Conservation (phyloP, 2,113 vertebrate species). For the Todiramphus chloris region DNA sequence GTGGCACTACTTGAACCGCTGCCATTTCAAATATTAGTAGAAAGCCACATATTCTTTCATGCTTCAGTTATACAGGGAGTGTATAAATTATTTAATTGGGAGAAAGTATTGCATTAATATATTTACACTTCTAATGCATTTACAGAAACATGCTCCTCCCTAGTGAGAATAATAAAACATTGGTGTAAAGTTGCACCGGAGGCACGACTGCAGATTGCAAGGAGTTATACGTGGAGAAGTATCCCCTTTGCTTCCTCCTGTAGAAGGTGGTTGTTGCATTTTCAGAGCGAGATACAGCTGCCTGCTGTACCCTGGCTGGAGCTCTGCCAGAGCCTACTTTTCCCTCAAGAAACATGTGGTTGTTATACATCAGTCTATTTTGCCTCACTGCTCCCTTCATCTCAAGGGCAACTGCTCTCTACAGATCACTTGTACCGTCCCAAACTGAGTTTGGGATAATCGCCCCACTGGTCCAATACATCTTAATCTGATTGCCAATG, state of each 20-base stretch:
- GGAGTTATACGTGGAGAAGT: neutral
- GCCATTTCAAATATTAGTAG: slow-evolving; percentile 61
- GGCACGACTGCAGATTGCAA: neutral
- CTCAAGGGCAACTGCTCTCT: slow-evolving; percentile 77
- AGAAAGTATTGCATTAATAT: slow-evolving; percentile 77
- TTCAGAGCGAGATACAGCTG: slow-evolving; percentile 25
- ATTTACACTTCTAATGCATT: slow-evolving; percentile 67
- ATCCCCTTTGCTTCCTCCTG: neutral
- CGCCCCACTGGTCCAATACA: slow-evolving; percentile 25
- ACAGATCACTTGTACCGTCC: slow-evolving; percentile 68
- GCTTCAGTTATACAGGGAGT: slow-evolving; percentile 58
- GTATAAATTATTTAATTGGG: slow-evolving; percentile 68
- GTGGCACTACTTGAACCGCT: slow-evolving; percentile 41
- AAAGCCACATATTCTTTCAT: slow-evolving; percentile 52
- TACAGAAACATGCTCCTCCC: slow-evolving; percentile 51
- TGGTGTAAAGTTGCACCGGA: neutral
- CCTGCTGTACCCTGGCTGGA: slow-evolving; percentile 60
- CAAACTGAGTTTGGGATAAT: slow-evolving; percentile 65
- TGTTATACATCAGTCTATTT: slow-evolving; percentile 4
- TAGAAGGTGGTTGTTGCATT: slow-evolving; percentile 11
- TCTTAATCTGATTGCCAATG: slow-evolving; percentile 70
- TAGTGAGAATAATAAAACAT: slow-evolving; percentile 34
- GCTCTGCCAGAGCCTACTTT: slow-evolving; percentile 52
- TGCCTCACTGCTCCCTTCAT: slow-evolving; percentile 23
- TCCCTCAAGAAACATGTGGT: slow-evolving; percentile 54